Evolutionary conservation across 2,113 vertebrate species (phyloP), one percentile per base, ranked within the genome.

Genomic region (Rhipidura dahli): DNA sequence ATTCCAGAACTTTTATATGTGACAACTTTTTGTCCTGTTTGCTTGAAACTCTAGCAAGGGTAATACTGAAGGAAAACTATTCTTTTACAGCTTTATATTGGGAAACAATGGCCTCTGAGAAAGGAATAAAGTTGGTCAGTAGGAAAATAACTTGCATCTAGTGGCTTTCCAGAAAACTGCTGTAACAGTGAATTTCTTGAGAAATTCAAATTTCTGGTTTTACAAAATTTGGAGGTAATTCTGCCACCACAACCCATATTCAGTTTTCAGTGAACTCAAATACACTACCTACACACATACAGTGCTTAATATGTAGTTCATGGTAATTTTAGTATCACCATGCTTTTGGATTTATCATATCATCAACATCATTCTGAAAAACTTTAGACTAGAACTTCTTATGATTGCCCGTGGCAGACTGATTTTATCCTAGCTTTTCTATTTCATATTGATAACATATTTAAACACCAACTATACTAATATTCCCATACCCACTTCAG

Each of bases 81-180:
- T 85, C 23, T 63, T 77, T 90, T 51, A 77, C 30, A 83, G 50
- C 35, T 54, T 72, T 63, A 50, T 70, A 80, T 65, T 54, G 59
- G 60, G 64, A 90, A 89, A 82, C 56, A 70, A 86, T 83, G 68
- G 68, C 33, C 35, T 91, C 54, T 85, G 53, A 37, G 28, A 61
- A 60, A 2, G 4, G 49, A 90, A 91, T 79, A 61, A 82, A 51
- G 39, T 66, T 85, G 73, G 59, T 95, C 70, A 59, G 63, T 22
- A 89, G 73, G 91, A 96, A 97, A 97, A 87, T 91, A 97, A 90
- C 95, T 96, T 95, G 95, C 95, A 97, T 94, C 95, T 97, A 97
- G 95, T 94, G 96, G 94, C 82, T 95, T 88, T 88, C 50, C 56
- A 80, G 94, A 93, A 96, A 96, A 97, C 50, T 95, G 59, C 75